These are phyloP conservation scores for Noctuana brunneofusca DNA, from an alignment of 2,888 invertebrate genomes.

Conservation along the genomic window DNA sequence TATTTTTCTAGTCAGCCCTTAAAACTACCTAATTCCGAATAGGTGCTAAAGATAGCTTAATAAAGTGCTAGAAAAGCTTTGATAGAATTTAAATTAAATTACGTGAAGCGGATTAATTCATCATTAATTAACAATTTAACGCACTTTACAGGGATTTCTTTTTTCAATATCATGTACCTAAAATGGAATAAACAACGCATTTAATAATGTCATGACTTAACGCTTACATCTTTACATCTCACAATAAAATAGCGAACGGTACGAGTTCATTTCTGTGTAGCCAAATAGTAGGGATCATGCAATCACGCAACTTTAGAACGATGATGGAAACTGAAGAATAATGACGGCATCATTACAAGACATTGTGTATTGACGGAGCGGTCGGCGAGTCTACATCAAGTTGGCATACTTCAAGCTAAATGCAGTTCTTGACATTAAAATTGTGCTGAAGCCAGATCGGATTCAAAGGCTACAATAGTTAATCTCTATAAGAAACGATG, in stretches of 20 bases:
- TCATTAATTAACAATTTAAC: too few species aligned
- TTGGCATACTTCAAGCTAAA: not conserved
- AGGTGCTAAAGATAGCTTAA: too few species aligned
- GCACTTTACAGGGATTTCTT: too few species aligned
- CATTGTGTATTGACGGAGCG: not conserved
- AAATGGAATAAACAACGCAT: too few species aligned
- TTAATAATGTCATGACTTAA: too few species aligned
- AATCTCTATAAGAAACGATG: slow-evolving; percentile 23
- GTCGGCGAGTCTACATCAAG: not conserved
- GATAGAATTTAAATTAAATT: too few species aligned
- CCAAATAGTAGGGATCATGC: not conserved
- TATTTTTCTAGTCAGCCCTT: not conserved
- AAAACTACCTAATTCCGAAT: too few species aligned
- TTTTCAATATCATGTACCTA: too few species aligned
- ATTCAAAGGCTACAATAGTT: slow-evolving; percentile 16
- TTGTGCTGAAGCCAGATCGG: not conserved
- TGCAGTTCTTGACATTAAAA: slow-evolving; percentile 1
- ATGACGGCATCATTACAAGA: not conserved
- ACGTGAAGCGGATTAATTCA: too few species aligned
- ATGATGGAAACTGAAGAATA: not conserved
- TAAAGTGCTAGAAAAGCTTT: too few species aligned
- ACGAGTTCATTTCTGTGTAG: not conserved
- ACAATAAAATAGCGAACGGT: not conserved
- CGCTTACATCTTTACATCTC: too few species aligned
- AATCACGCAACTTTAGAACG: slow-evolving; percentile 1